A percentile compares a stretch with the other conserved stretches of the same genome.
Conservation (phyloP, 2,888 invertebrate species). For the Heliconius aoede region DNA sequence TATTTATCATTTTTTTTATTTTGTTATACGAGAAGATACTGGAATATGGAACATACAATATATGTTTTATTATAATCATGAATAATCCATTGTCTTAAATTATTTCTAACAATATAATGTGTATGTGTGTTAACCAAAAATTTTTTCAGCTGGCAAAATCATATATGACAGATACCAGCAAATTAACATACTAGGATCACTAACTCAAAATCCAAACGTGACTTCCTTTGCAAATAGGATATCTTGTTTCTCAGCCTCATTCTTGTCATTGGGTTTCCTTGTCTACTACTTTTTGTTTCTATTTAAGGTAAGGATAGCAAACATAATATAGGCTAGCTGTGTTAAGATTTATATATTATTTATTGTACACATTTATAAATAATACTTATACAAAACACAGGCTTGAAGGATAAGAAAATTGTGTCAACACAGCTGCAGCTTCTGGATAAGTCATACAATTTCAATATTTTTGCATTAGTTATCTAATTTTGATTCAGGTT, state of each 20-base stretch:
- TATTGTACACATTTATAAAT: too few species aligned
- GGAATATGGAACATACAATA: neutral
- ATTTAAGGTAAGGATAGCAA: conserved; percentile 71
- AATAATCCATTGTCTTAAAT: conserved; percentile 11
- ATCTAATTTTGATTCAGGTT: too few species aligned
- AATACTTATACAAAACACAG: too few species aligned
- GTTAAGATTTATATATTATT: neutral
- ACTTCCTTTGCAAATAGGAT: conserved; percentile 75
- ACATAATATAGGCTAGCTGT: neutral
- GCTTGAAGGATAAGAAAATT: too few species aligned
- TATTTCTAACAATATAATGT: neutral
- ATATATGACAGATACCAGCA: conserved; percentile 86
- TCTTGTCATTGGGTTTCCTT: conserved; percentile 86
- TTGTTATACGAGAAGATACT: neutral
- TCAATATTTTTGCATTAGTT: too few species aligned
- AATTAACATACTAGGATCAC: conserved; percentile 78
- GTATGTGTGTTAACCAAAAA: conserved; percentile 53
- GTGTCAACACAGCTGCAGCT: too few species aligned
- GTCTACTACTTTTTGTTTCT: conserved; percentile 73
- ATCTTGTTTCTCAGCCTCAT: conserved; percentile 73
- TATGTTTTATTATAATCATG: neutral
- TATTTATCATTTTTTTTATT: too few species aligned
- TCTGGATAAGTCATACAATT: too few species aligned
- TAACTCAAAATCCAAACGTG: conserved; percentile 79
- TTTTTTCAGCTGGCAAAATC: conserved; percentile 83